Base-by-base conservation (phyloP, 1,140 invertebrate species). In the Papilio polytes region DNA sequence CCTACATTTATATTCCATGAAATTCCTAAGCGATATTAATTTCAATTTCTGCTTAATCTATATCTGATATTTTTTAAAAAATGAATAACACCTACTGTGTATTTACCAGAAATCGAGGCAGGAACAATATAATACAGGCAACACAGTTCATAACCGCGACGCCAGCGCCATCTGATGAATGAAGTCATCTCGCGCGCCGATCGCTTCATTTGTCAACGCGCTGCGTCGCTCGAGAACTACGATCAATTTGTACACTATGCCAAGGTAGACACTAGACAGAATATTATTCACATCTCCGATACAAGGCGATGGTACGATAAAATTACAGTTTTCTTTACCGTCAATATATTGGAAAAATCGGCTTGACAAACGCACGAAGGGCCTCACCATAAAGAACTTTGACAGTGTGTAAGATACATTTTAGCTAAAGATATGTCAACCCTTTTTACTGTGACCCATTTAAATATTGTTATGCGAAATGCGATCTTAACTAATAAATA, bases 141-240 rank as follows among this genome's bases (percentile, higher is more conserved):
- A 36, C 63, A 70, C 26, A 31, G 9, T 12, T 31, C 26, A 70
- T 70, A 70, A 70, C 63, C 63, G 26, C 63, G 26, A 26, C 22
- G 6, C 63, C 26, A 31, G 10, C 63, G 63, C 63, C 63, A 70
- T 20, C 63, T 31, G 63, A 70, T 70, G 63, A 31, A 70, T 70
- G 63, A 70, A 70, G 63, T 70, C 63, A 70, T 70, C 63, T 70
- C 63, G 22, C 22, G 63, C 26, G 63, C 63, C 63, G 26, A 70
- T 70, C 63, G 26, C 26, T 26, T 70, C 63, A 70, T 70, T 70
- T 70, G 63, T 70, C 63, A 70, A 31, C 26, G 9, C 56, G 56
- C 63, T 4, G 13, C 63, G 22, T 22, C 26, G 63, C 26, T 70
- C 13, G 4, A 31, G 26, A 31, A 70, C 63, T 70, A n/a, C 63